Percentiles rank a stretch among this genome's conserved stretches.
These are phyloP conservation scores for Taxidea taxus DNA, from an alignment of 2,113 vertebrate species.

Conservation along the genomic window DNA sequence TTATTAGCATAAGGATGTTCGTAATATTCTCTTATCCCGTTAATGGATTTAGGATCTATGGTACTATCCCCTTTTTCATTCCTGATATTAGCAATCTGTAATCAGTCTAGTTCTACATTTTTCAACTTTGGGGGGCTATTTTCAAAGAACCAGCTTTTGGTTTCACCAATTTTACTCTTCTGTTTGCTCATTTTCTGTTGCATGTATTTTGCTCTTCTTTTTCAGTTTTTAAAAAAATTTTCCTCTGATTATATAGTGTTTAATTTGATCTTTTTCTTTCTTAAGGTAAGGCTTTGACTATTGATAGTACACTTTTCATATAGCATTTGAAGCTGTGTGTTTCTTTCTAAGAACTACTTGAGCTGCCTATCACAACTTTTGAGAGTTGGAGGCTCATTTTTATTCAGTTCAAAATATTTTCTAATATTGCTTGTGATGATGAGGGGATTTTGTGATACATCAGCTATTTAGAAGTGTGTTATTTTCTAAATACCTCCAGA, in stretches of 20 bases:
- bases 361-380: background rate
- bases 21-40: background rate
- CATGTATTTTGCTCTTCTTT: background rate
- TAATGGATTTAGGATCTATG: background rate
- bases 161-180: background rate
- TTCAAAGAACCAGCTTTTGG: background rate
- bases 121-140: background rate
- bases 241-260: background rate
- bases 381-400: background rate
- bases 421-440: background rate
- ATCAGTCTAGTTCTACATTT: background rate
- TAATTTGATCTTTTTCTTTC: background rate
- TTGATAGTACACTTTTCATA: background rate
- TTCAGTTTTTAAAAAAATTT: background rate
- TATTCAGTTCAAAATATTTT: conserved; percentile 1
- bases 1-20: background rate
- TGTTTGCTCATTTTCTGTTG: background rate
- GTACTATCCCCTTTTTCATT: background rate
- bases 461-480: background rate
- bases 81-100: background rate
- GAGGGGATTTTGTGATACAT: background rate
- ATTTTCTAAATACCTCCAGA: conserved; percentile 13
- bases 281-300: background rate
- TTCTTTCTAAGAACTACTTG: background rate
- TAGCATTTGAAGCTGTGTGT: background rate